Percentiles rank a stretch among this genome's conserved stretches.
Evolutionary conservation across 2,797 vertebrate genomes (phyloP).

Genomic region (Xyrichtys novacula): DNA sequence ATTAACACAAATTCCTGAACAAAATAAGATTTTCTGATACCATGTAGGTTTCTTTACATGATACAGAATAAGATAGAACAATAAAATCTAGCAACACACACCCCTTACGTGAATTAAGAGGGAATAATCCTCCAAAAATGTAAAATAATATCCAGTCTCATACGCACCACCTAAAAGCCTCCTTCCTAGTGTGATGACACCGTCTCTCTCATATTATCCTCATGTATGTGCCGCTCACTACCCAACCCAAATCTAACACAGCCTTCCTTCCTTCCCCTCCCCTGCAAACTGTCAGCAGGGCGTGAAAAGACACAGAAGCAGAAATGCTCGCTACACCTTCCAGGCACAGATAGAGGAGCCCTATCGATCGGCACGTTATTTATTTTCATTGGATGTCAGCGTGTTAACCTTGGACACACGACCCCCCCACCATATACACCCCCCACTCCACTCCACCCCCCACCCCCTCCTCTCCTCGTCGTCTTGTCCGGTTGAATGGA

Average conservation of each 20-base stretch:
- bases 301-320: neutral
- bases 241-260: neutral
- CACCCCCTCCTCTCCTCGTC: conserved; percentile 24
- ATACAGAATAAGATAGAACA: too few relatives aligned
- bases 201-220: neutral
- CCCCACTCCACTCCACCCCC: too few relatives aligned
- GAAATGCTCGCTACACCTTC: neutral
- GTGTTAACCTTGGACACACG: conserved; percentile 72
- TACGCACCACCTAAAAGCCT: neutral
- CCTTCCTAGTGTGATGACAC: neutral
- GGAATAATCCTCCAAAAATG: too few relatives aligned
- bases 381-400: conserved; percentile 32
- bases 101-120: too few relatives aligned
- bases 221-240: neutral
- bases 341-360: conserved; percentile 20
- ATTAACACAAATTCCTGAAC: neutral
- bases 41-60: too few relatives aligned
- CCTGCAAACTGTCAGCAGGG: conserved; percentile 9
- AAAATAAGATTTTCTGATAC: too few relatives aligned
- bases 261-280: neutral
- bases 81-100: too few relatives aligned
- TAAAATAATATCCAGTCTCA: neutral
- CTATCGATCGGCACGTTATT: conserved; percentile 38
- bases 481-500: conserved; percentile 1
- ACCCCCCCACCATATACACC: conserved; percentile 27